Percentiles rank a stretch among this genome's conserved stretches.
phyloP scores from a whole-genome alignment of 2,888 invertebrate genomes.

The Spilosoma lubricipeda region DNA sequence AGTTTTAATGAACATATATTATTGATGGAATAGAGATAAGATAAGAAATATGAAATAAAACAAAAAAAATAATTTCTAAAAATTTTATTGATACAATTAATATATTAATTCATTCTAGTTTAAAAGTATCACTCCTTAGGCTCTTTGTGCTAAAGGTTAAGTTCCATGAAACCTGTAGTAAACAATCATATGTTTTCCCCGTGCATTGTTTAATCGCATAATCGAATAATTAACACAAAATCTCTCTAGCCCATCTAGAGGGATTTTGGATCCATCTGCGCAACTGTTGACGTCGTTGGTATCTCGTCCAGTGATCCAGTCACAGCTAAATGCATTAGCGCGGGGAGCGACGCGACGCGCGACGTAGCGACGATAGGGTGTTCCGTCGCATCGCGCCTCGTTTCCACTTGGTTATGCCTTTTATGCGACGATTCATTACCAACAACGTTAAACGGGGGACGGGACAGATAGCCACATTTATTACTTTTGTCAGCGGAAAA shows the following conservation, averaged over 20 bases:
- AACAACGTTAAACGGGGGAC: slow-evolving; percentile 72
- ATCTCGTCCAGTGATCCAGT: slow-evolving; percentile 72
- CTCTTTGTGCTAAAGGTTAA: not conserved
- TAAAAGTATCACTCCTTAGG: not conserved
- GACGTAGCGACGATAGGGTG: slow-evolving; percentile 37
- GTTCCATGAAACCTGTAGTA: slow-evolving; percentile 3
- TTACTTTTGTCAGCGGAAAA: slow-evolving; percentile 86
- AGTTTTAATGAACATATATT: not conserved
- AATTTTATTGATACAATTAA: not conserved
- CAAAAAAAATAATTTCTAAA: not conserved
- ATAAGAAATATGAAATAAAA: not conserved
- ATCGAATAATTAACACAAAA: slow-evolving; percentile 50
- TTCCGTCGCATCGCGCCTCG: slow-evolving; percentile 62
- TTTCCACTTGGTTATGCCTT: slow-evolving; percentile 86
- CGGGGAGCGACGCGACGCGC: slow-evolving; percentile 35
- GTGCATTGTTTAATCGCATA: slow-evolving; percentile 34
- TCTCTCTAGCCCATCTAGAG: no score
- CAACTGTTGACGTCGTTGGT: slow-evolving; percentile 63
- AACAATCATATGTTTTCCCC: slow-evolving; percentile 7
- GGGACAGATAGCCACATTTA: slow-evolving; percentile 84
- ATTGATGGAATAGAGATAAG: not conserved
- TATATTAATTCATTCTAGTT: not conserved
- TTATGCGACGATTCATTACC: slow-evolving; percentile 85
- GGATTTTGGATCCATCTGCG: slow-evolving; percentile 49
- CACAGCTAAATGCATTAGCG: slow-evolving; percentile 71